A percentile compares a stretch with the other conserved stretches of the same genome.
These are phyloP conservation scores for Drosophila colorata DNA, from an alignment of 2,888 invertebrate genomes.

Conservation along the genomic window DNA sequence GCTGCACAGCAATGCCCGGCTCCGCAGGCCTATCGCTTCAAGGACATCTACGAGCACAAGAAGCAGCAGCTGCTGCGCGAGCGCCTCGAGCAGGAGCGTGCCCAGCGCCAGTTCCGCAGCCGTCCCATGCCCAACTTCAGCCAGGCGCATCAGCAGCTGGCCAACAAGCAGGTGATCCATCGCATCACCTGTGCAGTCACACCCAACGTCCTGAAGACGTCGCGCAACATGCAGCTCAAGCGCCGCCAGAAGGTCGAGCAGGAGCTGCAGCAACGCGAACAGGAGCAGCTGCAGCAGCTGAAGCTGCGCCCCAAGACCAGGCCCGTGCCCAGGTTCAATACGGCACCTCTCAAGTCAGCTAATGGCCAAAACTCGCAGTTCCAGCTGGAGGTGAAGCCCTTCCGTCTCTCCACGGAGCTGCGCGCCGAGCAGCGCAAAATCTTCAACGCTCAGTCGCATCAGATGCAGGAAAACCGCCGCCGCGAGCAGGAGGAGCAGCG, in stretches of 20 bases:
- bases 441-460: constrained; percentile 44
- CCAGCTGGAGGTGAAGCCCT: constrained; percentile 45
- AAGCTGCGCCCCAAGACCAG: constrained; percentile 16
- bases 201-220: constrained; percentile 66
- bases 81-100: constrained; percentile 41
- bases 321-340: constrained; percentile 10
- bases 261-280: constrained; percentile 35
- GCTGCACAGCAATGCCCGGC: not conserved
- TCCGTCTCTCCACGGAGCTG: constrained; percentile 48
- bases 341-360: constrained; percentile 19
- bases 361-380: constrained; percentile 12
- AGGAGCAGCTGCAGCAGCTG: constrained; percentile 10
- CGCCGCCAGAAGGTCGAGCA: constrained; percentile 45
- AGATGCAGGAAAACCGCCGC: constrained; percentile 43
- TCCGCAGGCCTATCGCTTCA: constrained; percentile 61
- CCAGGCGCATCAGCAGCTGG: constrained; percentile 43
- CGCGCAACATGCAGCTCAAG: constrained; percentile 35
- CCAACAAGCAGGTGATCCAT: constrained; percentile 29
- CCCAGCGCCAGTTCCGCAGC: constrained; percentile 64
- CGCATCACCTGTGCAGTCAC: constrained; percentile 59
- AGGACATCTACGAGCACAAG: constrained; percentile 63
- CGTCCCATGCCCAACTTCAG: constrained; percentile 74
- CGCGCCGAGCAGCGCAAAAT: constrained; percentile 63
- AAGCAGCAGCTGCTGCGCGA: constrained; percentile 35
- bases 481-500: constrained; percentile 37